Percentiles rank a stretch among this genome's conserved stretches.
These are phyloP conservation scores for Calonectris borealis DNA, from an alignment of 2,113 vertebrate species.

Conservation along the genomic window DNA sequence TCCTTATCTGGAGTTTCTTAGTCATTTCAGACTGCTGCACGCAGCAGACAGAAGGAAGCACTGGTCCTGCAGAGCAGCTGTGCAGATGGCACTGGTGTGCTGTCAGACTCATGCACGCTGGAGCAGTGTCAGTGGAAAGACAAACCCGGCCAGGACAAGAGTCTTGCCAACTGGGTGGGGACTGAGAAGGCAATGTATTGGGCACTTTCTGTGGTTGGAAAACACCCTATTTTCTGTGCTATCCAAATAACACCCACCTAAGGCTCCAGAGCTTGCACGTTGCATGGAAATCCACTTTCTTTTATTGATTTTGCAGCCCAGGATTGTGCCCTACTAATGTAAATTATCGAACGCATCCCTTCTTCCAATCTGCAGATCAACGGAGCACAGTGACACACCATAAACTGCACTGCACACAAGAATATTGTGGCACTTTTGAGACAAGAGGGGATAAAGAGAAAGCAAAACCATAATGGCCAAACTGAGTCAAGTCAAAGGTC, in stretches of 20 bases:
- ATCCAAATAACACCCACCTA: background rate
- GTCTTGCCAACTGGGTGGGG: background rate
- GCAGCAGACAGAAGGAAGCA: background rate
- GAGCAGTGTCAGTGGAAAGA: background rate
- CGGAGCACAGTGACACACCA: background rate
- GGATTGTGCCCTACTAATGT: background rate
- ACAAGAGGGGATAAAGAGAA: background rate
- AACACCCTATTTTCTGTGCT: background rate
- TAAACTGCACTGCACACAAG: background rate
- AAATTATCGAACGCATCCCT: background rate
- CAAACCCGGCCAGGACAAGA: background rate
- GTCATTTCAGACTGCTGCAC: background rate
- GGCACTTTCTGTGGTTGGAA: background rate
- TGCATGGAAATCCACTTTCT: background rate
- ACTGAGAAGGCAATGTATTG: background rate
- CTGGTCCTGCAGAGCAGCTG: background rate
- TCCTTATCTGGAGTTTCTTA: background rate
- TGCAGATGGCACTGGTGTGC: background rate
- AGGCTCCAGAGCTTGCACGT: rapidly evolving
- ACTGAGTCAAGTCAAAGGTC: background rate
- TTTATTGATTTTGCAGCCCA: background rate
- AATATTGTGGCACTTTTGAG: background rate
- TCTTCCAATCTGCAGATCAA: background rate
- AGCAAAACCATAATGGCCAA: background rate
- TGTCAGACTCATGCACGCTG: background rate